Evolutionary conservation across 2,888 invertebrate genomes (phyloP).

Genomic region (Xylota segnis): DNA sequence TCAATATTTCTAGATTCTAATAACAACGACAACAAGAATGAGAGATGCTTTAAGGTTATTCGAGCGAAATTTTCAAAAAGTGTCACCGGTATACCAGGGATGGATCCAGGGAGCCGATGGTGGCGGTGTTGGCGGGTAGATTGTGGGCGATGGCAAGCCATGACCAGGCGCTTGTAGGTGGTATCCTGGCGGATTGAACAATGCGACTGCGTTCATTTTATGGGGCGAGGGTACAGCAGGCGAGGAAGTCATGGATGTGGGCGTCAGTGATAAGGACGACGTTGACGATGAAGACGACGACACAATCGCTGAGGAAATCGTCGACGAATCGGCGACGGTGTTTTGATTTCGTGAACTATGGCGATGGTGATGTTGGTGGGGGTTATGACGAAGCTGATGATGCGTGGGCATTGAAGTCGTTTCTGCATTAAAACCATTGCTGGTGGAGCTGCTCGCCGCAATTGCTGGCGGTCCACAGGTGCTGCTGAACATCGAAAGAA

Average conservation of each 20-base stretch:
- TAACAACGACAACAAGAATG: conserved; percentile 66
- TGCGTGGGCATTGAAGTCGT: conserved; percentile 65
- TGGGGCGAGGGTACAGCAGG: conserved; percentile 77
- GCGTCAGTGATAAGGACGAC: conserved; percentile 77
- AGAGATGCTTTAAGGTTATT: conserved; percentile 52
- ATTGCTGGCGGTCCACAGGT: conserved; percentile 56
- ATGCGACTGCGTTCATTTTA: conserved; percentile 75
- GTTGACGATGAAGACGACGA: conserved; percentile 77
- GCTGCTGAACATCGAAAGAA: conserved; percentile 78
- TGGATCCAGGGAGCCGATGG: conserved; percentile 84
- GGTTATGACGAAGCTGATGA: conserved; percentile 60
- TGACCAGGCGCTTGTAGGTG: conserved; percentile 79
- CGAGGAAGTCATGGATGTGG: conserved; percentile 77
- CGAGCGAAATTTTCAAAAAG: conserved; percentile 79
- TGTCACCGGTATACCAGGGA: conserved; percentile 84
- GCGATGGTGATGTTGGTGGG: conserved; percentile 49
- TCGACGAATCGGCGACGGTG: conserved; percentile 36
- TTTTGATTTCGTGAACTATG: conserved; percentile 66
- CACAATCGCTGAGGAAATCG: conserved; percentile 63
- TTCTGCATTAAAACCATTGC: conserved; percentile 70
- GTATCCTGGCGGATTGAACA: conserved; percentile 77
- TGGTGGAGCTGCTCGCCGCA: conserved; percentile 40
- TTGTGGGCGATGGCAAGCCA: conserved; percentile 84
- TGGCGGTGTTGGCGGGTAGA: conserved; percentile 85
- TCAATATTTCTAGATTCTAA: conserved; percentile 56